phyloP scores from a whole-genome alignment of 2,797 vertebrate species.

The Coluber constrictor region DNA sequence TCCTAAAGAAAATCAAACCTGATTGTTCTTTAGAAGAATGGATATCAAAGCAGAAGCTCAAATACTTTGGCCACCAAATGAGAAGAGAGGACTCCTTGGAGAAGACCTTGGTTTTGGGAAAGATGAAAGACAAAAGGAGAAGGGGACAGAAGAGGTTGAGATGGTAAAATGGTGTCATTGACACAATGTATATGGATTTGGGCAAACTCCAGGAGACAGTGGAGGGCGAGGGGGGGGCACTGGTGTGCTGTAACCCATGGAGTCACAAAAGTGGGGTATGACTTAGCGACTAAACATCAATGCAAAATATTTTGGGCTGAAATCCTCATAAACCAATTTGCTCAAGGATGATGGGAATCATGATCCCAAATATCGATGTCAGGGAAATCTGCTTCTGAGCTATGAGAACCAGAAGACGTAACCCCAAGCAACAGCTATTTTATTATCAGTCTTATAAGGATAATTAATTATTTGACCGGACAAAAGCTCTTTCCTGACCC shows the following conservation, averaged over 20 bases:
- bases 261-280: too few relatives aligned
- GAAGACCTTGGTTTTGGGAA: neutral
- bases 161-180: neutral
- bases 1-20: neutral
- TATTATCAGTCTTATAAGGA: neutral
- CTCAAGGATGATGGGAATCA: neutral
- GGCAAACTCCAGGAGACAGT: too few relatives aligned
- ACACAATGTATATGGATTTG: too few relatives aligned
- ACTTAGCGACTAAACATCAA: too few relatives aligned
- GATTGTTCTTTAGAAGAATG: neutral
- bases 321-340: neutral
- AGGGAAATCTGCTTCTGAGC: neutral
- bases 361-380: neutral
- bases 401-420: neutral
- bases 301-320: neutral
- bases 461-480: neutral
- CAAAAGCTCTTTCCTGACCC: neutral
- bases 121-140: neutral
- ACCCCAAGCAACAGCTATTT: neutral
- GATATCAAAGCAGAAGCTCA: neutral
- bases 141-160: neutral
- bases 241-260: too few relatives aligned
- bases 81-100: neutral
- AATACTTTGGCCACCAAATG: neutral
- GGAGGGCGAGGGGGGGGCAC: too few relatives aligned